phyloP scores from a whole-genome alignment of 2,113 vertebrate species.

The Planiliza haematocheilus region DNA sequence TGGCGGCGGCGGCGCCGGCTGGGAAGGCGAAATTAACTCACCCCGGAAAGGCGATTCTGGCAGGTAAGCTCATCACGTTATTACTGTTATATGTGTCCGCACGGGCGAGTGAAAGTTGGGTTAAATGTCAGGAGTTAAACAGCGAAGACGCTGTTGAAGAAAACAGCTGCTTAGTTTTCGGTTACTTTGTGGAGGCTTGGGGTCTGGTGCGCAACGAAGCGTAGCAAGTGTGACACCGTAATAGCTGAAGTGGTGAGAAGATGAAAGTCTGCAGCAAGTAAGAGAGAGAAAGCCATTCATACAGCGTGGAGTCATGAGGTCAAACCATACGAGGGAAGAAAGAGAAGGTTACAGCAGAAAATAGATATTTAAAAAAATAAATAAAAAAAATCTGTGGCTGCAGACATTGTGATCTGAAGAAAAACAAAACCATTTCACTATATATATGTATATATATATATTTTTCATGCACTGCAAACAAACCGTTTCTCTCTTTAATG shows the following conservation, averaged over 20 bases:
- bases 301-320: neutral
- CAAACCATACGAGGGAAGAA: too few relatives aligned
- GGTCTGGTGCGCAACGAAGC: neutral
- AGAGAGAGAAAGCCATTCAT: neutral
- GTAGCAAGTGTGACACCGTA: neutral
- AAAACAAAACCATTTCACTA: too few relatives aligned
- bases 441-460: too few relatives aligned
- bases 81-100: neutral
- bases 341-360: neutral
- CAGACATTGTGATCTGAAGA: neutral
- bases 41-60: conserved; percentile 90
- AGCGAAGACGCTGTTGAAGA: neutral
- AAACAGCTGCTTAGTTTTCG: neutral
- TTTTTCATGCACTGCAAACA: too few relatives aligned
- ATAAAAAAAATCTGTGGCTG: neutral
- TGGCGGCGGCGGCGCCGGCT: conserved; percentile 84
- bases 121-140: neutral
- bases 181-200: neutral
- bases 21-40: conserved; percentile 88
- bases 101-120: neutral
- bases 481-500: neutral
- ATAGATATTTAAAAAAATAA: too few relatives aligned
- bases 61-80: conserved; percentile 80
- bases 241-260: too few relatives aligned
- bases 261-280: neutral